Evolutionary conservation across 1,140 invertebrate species (phyloP).

Genomic region (Bombus fervidus): DNA sequence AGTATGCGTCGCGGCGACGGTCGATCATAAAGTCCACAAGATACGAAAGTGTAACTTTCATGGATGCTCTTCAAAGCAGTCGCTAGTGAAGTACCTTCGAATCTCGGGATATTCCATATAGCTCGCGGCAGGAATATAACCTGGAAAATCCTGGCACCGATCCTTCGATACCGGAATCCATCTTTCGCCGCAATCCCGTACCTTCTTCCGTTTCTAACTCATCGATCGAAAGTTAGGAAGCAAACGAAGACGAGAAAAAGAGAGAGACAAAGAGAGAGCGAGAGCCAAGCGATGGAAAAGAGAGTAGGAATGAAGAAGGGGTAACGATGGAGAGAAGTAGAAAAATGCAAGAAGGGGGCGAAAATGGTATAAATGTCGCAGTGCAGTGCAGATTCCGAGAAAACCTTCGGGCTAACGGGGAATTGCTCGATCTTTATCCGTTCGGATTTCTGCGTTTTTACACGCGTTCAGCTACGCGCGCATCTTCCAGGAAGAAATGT

Average conservation of each 20-base stretch:
- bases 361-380: constrained; percentile 64
- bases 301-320: not conserved
- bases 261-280: not conserved
- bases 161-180: constrained; percentile 69
- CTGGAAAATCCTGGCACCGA: constrained; percentile 61
- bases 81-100: constrained; percentile 50
- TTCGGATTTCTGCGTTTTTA: not conserved
- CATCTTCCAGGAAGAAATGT: constrained; percentile 30
- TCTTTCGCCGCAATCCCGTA: constrained; percentile 55
- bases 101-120: constrained; percentile 61
- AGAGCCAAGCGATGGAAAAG: not conserved
- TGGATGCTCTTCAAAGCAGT: constrained; percentile 57
- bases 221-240: constrained; percentile 42
- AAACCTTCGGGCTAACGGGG: constrained; percentile 50
- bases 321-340: not conserved
- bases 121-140: constrained; percentile 67
- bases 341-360: constrained; percentile 36
- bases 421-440: constrained; percentile 58
- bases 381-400: constrained; percentile 65
- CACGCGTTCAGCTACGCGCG: constrained; percentile 4
- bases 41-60: constrained; percentile 54
- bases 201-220: constrained; percentile 45
- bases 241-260: constrained; percentile 9
- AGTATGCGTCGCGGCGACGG: not conserved
- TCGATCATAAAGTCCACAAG: constrained; percentile 57